Base-by-base conservation (phyloP, 2,888 invertebrate species). In the Trichacis sp. region DNA sequence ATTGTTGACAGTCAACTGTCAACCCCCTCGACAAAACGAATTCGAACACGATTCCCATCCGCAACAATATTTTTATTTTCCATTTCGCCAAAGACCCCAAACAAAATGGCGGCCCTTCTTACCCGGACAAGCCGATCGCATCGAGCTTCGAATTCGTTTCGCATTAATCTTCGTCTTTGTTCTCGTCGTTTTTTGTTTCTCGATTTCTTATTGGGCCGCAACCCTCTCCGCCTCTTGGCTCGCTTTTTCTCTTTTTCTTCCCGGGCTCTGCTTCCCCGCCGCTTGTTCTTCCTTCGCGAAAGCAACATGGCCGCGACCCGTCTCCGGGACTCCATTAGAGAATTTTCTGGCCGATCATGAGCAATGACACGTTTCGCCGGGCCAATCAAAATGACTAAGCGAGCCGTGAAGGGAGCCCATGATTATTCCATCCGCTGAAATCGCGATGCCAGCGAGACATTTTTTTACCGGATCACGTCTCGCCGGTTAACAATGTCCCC, bases 141-240 rank as follows among this genome's bases (percentile, higher is more conserved):
- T 61, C 49, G 52, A 59, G 45, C 49, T 54, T 69, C 64, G 71
- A 75, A 77, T 77, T 77, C 75, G 73, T 75, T 75, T 75, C 76
- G 73, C 77, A 77, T 77, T 77, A 76, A 77, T 77, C 77, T 76
- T 75, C 73, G 77, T 77, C 76, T 73, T 74, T 76, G 72, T 74
- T 74, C 74, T 73, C 70, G 72, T 71, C 53, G 73, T 73, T 77
- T 24, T 76, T 70, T 73, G 73, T 76, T 75, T 76, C 75, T 68
- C 69, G 73, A 73, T 72, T 76, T 77, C 75, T 75, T 74, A 76
- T 71, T 71, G 70, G 72, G 67, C 70, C 70, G 66, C 67, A 67
- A 64, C 67, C 62, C 64, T 70, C 65, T 56, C 54, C 63, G 66
- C 59, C 57, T 47, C 18, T 50, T 20, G 51, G 59, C 60, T n/a